Conservation (phyloP, 2,797 vertebrate genomes). For the Sebastes matsubarae region DNA sequence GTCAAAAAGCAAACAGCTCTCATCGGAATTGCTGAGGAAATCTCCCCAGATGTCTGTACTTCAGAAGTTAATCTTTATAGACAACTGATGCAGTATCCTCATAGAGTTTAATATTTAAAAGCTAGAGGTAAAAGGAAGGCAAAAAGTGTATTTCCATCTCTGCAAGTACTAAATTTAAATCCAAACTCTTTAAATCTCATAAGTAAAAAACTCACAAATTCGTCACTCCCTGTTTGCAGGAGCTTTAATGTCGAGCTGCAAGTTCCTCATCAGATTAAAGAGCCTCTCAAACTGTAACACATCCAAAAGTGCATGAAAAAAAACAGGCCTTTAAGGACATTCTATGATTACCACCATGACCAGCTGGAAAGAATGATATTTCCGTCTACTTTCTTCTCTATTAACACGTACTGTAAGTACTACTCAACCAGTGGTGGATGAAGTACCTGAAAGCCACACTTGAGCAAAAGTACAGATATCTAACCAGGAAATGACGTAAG, state of each 20-base stretch:
- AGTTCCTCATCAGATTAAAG: background rate
- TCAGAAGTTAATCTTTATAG: conserved; percentile 40
- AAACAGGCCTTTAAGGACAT: background rate
- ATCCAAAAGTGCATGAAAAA: background rate
- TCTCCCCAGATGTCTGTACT: conserved; percentile 48
- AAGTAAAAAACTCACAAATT: conserved; percentile 1
- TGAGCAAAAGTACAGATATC: no score
- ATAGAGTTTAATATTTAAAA: conserved; percentile 5
- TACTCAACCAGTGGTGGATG: no score
- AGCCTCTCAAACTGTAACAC: background rate
- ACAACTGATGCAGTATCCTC: conserved; percentile 19
- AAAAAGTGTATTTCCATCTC: conserved; percentile 2
- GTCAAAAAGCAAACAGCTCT: conserved; percentile 38
- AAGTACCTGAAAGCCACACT: no score
- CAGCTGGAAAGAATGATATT: background rate
- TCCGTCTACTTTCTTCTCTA: background rate
- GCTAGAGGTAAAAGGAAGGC: conserved; percentile 2
- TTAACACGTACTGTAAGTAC: background rate
- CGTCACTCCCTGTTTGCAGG: background rate
- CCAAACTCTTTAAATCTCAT: conserved; percentile 1
- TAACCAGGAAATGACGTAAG: no score
- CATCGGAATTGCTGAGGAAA: conserved; percentile 33
- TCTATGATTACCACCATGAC: background rate
- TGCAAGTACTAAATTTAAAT: conserved; percentile 12
- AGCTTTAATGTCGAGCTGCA: background rate